phyloP scores from a whole-genome alignment of 2,888 invertebrate species.

The Ornithoptera priamus region DNA sequence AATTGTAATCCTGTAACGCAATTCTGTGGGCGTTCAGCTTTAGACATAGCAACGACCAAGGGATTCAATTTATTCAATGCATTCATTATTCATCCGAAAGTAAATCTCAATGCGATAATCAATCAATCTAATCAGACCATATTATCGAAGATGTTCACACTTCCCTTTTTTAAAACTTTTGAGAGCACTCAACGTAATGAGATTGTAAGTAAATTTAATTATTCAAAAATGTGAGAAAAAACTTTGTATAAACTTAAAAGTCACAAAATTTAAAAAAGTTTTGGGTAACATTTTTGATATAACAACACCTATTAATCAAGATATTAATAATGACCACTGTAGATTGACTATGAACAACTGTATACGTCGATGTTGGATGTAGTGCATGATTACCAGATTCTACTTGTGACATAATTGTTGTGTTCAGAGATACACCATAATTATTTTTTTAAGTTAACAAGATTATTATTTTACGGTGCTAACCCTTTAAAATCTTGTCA shows the following conservation, averaged over 20 bases:
- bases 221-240: too few relatives aligned
- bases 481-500: conserved; percentile 60
- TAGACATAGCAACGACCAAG: conserved; percentile 54
- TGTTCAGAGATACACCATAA: too few relatives aligned
- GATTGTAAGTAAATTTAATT: conserved; percentile 43
- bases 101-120: conserved; percentile 57
- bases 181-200: conserved; percentile 45
- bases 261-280: too few relatives aligned
- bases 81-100: conserved; percentile 53
- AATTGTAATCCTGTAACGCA: conserved; percentile 49
- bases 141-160: conserved; percentile 59
- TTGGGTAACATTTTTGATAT: too few relatives aligned
- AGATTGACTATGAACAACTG: too few relatives aligned
- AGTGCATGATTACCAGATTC: conserved; percentile 10
- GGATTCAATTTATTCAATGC: conserved; percentile 48
- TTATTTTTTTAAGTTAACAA: conserved; percentile 51
- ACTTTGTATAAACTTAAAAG: too few relatives aligned
- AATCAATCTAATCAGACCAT: conserved; percentile 57
- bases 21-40: conserved; percentile 56
- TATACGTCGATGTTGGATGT: too few relatives aligned
- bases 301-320: too few relatives aligned
- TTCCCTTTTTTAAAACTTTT: conserved; percentile 51
- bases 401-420: background rate
- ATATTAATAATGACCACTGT: too few relatives aligned
- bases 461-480: conserved; percentile 59